These are phyloP conservation scores for Plagodis pulveraria DNA, from an alignment of 2,888 invertebrate genomes.

Conservation along the genomic window DNA sequence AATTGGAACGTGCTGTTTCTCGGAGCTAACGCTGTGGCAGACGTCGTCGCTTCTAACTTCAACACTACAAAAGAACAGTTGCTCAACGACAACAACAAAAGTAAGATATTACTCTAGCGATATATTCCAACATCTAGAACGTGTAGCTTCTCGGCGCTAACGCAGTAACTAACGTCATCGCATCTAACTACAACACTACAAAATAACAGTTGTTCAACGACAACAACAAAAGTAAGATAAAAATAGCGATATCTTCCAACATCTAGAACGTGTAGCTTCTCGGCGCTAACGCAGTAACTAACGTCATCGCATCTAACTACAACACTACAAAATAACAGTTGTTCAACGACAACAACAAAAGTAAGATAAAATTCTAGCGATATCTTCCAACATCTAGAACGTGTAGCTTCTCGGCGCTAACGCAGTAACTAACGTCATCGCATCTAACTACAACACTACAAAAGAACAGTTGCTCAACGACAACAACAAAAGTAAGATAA, in stretches of 20 bases:
- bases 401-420: too few relatives aligned
- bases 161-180: too few relatives aligned
- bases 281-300: slow-evolving; percentile 94
- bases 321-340: slow-evolving; percentile 94
- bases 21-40: slow-evolving; percentile 96
- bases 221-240: too few relatives aligned
- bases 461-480: too few relatives aligned
- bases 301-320: slow-evolving; percentile 93
- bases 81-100: slow-evolving; percentile 69
- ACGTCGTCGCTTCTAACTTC: slow-evolving; percentile 93
- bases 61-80: slow-evolving; percentile 94
- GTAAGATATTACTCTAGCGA: slow-evolving; percentile 48
- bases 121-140: neutral
- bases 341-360: slow-evolving; percentile 47
- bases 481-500: too few relatives aligned
- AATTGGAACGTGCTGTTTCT: slow-evolving; percentile 99
- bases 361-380: too few relatives aligned
- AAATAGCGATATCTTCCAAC: slow-evolving; percentile 88
- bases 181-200: too few relatives aligned
- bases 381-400: too few relatives aligned
- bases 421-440: too few relatives aligned
- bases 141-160: too few relatives aligned
- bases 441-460: too few relatives aligned
- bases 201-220: too few relatives aligned
- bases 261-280: slow-evolving; percentile 99